Base-by-base conservation (phyloP, 2,797 vertebrate genomes). In the Typhlichthys eigenmanni region DNA sequence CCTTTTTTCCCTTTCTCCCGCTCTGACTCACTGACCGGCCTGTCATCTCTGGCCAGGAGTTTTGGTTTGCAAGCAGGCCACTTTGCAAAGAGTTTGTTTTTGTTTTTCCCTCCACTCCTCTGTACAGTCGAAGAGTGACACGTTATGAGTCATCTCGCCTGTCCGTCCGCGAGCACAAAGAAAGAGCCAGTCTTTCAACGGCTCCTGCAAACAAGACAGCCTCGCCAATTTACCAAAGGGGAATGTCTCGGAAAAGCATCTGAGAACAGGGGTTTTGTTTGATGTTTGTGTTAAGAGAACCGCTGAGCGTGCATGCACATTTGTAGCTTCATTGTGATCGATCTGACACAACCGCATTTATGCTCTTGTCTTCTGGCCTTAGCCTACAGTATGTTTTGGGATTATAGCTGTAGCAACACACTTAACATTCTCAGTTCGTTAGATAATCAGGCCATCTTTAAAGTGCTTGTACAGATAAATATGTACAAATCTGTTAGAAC, bases 141-240 rank as follows among this genome's bases (percentile, higher is more conserved):
- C 60, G 57, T 63, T 69, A 66, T 89, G 87, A 89, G 78, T 90
- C 87, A 88, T 80, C 77, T 69, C 55, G 55, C 75, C 53, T 64
- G 70, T 74, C 54, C 67, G 49, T 69, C 81, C 69, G 66, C 47
- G 43, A 72, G 71, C 79, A 83, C 81, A 88, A 86, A 89, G 81
- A 79, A 82, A 81, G 68, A 79, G 75, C 62, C 71, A 29, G 67
- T 90, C 89, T 87, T 65, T 92, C 87, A 87, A 34, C 84, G 60
- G 77, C 81, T 72, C 74, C 81, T 78, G 79, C 72, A 75, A 73
- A 72, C 77, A 67, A 69, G 78, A 82, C 72, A 74, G 67, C 72
- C 71, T 60, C 53, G 14, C 76, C 65, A 78, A 69, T 76, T 79
- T 78, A 71, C 67, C 50, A 8, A 76, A 68, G 63, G 65, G 66